Percentiles rank a stretch among this genome's conserved stretches.
Evolutionary conservation across 2,113 vertebrate species (phyloP).

Genomic region (Aythya baeri): DNA sequence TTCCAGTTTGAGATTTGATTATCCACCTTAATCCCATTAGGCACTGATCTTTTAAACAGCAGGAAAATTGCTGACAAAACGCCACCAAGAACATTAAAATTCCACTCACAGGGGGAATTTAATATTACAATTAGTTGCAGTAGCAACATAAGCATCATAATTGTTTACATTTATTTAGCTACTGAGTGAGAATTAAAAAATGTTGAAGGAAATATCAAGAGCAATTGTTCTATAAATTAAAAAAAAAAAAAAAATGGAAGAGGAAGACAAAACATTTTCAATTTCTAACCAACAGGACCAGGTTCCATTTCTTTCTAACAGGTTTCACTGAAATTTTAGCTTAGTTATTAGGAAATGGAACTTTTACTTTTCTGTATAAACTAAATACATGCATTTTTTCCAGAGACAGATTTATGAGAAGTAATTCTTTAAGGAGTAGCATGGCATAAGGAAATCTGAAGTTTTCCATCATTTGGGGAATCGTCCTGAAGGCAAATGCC

Average conservation of each 20-base stretch:
- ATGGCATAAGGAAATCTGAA: background rate
- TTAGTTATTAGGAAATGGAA: background rate
- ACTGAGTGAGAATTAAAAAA: conserved; percentile 39
- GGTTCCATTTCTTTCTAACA: background rate
- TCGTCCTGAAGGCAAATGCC: background rate
- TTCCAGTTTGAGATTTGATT: conserved; percentile 79
- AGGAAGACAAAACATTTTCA: background rate
- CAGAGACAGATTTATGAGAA: background rate
- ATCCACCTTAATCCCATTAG: conserved; percentile 80
- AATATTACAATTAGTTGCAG: conserved; percentile 66
- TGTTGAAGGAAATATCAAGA: conserved; percentile 26
- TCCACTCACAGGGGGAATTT: conserved; percentile 48
- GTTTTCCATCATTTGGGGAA: background rate
- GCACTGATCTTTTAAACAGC: conserved; percentile 75
- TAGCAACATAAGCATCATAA: conserved; percentile 55
- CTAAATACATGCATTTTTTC: background rate
- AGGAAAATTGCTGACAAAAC: conserved; percentile 77
- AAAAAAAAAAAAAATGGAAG: background rate
- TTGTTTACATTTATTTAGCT: conserved; percentile 63
- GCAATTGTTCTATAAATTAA: background rate
- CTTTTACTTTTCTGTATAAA: background rate
- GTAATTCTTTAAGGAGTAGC: background rate
- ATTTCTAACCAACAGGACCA: background rate
- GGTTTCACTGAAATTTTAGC: background rate
- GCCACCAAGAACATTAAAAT: conserved; percentile 62